Evolutionary conservation across 2,888 invertebrate genomes (phyloP).

Genomic region (Thecophora atra): DNA sequence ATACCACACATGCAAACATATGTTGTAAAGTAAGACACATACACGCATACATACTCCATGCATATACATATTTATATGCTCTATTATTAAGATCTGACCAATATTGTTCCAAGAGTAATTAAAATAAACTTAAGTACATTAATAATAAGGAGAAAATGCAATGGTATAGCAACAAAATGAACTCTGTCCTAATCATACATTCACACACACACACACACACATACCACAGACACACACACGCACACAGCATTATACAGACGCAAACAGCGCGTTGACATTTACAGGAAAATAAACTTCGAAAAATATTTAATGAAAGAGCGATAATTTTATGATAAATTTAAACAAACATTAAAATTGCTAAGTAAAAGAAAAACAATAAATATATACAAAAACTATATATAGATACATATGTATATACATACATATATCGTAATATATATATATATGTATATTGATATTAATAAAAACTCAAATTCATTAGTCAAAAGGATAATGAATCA

Average conservation of each 20-base stretch:
- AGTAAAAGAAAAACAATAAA: slow-evolving; percentile 38
- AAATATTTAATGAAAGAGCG: slow-evolving; percentile 34
- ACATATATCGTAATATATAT: no score
- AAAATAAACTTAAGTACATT: slow-evolving; percentile 10
- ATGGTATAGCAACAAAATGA: slow-evolving; percentile 37
- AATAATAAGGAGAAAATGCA: slow-evolving; percentile 12
- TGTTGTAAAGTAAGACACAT: background rate
- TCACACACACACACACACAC: slow-evolving; percentile 35
- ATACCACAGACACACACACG: background rate
- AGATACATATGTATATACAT: no score
- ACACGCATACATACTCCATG: slow-evolving; percentile 19
- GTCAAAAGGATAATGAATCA: slow-evolving; percentile 20
- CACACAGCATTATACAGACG: slow-evolving; percentile 28
- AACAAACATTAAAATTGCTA: slow-evolving; percentile 39
- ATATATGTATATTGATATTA: slow-evolving; percentile 25
- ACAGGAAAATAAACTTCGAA: slow-evolving; percentile 34
- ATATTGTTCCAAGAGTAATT: slow-evolving; percentile 45
- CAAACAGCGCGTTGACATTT: slow-evolving; percentile 19
- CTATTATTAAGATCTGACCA: slow-evolving; percentile 49
- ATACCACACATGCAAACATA: no score
- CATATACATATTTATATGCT: slow-evolving; percentile 17
- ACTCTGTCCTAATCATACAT: background rate
- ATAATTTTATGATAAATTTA: slow-evolving; percentile 42
- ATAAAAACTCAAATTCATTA: slow-evolving; percentile 40
- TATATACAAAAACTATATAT: slow-evolving; percentile 33